These are phyloP conservation scores for Alviniconcha strummeri DNA, from an alignment of 2,888 invertebrate species.

Conservation along the genomic window DNA sequence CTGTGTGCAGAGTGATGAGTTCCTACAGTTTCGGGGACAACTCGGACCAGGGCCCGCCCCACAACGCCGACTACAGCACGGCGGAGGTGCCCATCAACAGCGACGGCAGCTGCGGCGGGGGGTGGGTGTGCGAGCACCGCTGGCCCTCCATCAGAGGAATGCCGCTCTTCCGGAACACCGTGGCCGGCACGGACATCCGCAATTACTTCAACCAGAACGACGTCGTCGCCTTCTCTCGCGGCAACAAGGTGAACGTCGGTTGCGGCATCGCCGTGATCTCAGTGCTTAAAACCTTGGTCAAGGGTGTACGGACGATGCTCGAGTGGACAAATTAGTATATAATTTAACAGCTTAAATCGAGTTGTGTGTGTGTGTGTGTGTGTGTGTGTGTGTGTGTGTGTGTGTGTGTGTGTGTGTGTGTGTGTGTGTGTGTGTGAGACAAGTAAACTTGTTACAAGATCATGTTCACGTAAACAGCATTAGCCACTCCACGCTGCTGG, in stretches of 20 bases:
- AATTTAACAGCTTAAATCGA: no score
- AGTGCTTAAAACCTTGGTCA: no score
- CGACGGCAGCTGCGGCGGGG: constrained; percentile 63
- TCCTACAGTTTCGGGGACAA: constrained; percentile 80
- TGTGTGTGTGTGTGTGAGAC: not conserved
- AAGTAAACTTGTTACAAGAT: not conserved
- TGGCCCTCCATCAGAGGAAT: constrained; percentile 69
- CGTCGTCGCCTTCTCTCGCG: constrained; percentile 67
- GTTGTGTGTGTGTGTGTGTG: not conserved
- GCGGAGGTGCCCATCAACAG: constrained; percentile 63
- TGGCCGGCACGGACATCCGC: constrained; percentile 53
- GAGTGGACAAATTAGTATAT: no score
- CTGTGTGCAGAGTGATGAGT: constrained; percentile 82
- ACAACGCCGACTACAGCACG: constrained; percentile 54
- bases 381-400: constrained; percentile 1
- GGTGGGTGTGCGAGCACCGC: constrained; percentile 71
- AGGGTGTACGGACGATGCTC: not conserved
- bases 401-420: constrained; percentile 1
- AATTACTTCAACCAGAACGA: constrained; percentile 59
- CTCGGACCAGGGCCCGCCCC: constrained; percentile 54
- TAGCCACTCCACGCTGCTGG: no score
- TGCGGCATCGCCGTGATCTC: no score
- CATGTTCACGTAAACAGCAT: no score
- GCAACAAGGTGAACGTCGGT: constrained; percentile 47
- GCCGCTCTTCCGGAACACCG: constrained; percentile 68